These are phyloP conservation scores for Bombus huntii DNA, from an alignment of 1,140 invertebrate genomes.

Conservation along the genomic window DNA sequence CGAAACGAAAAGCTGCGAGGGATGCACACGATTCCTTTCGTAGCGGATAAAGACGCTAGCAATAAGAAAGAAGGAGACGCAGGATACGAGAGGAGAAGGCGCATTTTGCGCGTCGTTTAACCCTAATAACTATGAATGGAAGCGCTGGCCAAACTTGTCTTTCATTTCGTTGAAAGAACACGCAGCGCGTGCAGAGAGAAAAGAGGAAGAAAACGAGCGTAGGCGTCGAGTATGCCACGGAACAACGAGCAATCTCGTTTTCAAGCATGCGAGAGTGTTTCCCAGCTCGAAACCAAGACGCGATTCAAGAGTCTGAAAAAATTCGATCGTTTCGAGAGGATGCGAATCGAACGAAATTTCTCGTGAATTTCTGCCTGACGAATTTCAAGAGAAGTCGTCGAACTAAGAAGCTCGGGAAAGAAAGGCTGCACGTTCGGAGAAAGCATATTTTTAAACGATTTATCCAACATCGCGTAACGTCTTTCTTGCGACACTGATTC, in stretches of 20 bases:
- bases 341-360: too few species aligned
- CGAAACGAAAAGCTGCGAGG: too few species aligned
- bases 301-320: too few species aligned
- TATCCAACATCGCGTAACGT: too few species aligned
- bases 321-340: too few species aligned
- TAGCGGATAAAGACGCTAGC: too few species aligned
- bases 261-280: slow-evolving; percentile 5
- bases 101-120: slow-evolving; percentile 42
- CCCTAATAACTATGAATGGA: slow-evolving; percentile 30
- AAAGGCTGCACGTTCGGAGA: too few species aligned
- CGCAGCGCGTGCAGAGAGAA: not conserved
- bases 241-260: slow-evolving; percentile 15
- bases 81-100: not conserved
- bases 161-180: not conserved
- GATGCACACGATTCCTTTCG: too few species aligned
- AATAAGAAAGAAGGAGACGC: not conserved
- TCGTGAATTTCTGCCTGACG: too few species aligned
- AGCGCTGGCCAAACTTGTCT: not conserved
- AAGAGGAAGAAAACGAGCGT: not conserved
- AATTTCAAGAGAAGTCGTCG: too few species aligned
- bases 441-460: too few species aligned
- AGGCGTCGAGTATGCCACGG: slow-evolving; percentile 14
- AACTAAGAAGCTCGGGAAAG: too few species aligned
- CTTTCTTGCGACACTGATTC: not conserved
- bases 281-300: not conserved